Evolutionary conservation across 1,140 invertebrate species (phyloP), one percentile per base, ranked within the genome.

Genomic region (Archegozetes longisetosus): DNA sequence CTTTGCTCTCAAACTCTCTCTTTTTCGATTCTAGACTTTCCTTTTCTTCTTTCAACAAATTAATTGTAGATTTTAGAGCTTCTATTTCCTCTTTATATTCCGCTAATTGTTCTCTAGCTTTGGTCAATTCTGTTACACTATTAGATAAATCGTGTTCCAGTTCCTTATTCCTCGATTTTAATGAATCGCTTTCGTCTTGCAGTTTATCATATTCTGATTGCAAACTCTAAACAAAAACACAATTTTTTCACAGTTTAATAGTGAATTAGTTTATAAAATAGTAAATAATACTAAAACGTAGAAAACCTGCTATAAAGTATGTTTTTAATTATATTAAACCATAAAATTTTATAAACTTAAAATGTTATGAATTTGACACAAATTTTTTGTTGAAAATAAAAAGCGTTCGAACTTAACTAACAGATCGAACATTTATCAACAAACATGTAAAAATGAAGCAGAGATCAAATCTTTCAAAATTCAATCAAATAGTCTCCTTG

Each of bases 161-260:
- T 40, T 72, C 69, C 63, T 74, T 75, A 20, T 71, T 68, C 57
- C 72, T 69, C 27, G 62, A 65, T 63, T 70, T 74, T 27, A 70
- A 67, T 32, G 68, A 61, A 54, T 78, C 77, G 40, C 73, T 60
- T 60, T 75, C 66, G 66, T 79, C 77, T 68, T 78, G 74, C 12
- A 75, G 61, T 66, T 73, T 71, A 53, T 77, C 76, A 66, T 75
- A 74, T 64, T 78, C 76, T 17, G 62, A 64, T 66, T 79, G 78
- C 32, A 78, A 71, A 29, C 69, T 71, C 77, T 79, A 64, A 20
- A 63, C 55, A 3, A 56, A 13, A 52, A 46, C 13, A 28, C 62
- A 62, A 48, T 40, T 17, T 9, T 9, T 40, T 40, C 32, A 40
- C 17, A 9, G 6, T 40, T 40, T 40, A 40, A 40, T n/a, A n/a